Evolutionary conservation across 2,888 invertebrate genomes (phyloP), one percentile per base, ranked within the genome.

Genomic region (Cryptosula pallasiana): DNA sequence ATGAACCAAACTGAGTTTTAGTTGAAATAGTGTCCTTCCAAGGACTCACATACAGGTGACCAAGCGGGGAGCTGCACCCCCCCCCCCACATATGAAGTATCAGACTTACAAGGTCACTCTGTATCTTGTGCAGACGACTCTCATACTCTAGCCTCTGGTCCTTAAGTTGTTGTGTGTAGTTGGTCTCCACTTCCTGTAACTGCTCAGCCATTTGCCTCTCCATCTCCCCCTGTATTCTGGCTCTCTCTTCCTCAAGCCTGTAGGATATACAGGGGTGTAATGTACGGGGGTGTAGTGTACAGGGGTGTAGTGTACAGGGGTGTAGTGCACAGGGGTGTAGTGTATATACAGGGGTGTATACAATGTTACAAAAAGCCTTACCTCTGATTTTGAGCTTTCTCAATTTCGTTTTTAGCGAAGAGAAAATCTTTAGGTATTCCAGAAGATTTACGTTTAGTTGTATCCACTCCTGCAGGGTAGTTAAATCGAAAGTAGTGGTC

Each of bases 401-500:
- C 78, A 55, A 84, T 75, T 75, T 83, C 83, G 72, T 80, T 78
- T 29, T 79, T 78, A 35, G 84, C 84, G 77, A 77, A 83, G 69
- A 83, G 81, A 78, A 83, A 84, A 73, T 83, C 83, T 75, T 80
- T 81, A 32, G 63, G 63, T 5, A 63, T 63, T 16, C 63, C 63
- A 27, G 63, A 63, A 13, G 63, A 63, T 32, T 63, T 63, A 32
- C 63, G 63, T 63, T 63, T 63, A n/a, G 63, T 29, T 13, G 63
- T 27, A 32, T 63, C 63, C 9, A 35, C 35, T 29, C 54, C 69
- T 5, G 63, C 69, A n/a, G 73, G 73, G 36, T 73, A 55, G n/a
- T 73, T 72, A 35, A 73, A 82, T 80, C 82, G 78, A 77, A 84
- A 84, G 75, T 81, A 84, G 74, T 84, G 83, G 72, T 83, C 81